A percentile compares a stretch with the other conserved stretches of the same genome.
Conservation (phyloP, 2,797 vertebrate species). For the Apogon talboti region DNA sequence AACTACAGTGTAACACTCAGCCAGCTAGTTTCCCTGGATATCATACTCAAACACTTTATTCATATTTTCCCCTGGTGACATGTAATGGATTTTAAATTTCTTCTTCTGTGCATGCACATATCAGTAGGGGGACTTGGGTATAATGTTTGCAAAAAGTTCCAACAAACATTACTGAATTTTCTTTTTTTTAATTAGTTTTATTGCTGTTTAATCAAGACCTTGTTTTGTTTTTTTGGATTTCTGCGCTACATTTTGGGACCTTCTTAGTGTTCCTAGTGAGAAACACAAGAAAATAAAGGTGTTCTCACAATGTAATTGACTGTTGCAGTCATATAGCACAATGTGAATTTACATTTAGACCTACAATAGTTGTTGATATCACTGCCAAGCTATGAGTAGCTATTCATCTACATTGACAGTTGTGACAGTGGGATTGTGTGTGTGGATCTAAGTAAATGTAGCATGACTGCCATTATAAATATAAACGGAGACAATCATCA, state of each 20-base stretch:
- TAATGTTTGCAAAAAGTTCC: conserved; percentile 10
- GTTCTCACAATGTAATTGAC: conserved; percentile 25
- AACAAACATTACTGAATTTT: conserved; percentile 16
- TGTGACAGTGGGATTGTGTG: conserved; percentile 3
- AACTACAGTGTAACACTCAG: conserved; percentile 19
- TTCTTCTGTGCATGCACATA: conserved; percentile 14
- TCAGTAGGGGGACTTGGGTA: conserved; percentile 8
- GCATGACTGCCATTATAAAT: conserved; percentile 37
- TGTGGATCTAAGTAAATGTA: background rate
- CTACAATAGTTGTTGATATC: conserved; percentile 27
- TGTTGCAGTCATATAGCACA: background rate
- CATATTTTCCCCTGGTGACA: conserved; percentile 60
- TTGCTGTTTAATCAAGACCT: conserved; percentile 32
- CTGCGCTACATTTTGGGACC: conserved; percentile 14
- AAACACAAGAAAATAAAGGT: conserved; percentile 11
- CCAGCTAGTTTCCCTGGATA: conserved; percentile 52
- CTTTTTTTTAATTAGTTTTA: conserved; percentile 11
- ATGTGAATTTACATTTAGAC: conserved; percentile 36
- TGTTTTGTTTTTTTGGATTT: background rate
- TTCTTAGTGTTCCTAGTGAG: background rate
- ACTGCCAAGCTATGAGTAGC: conserved; percentile 41
- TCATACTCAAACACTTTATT: conserved; percentile 48
- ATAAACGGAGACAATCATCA: conserved; percentile 44
- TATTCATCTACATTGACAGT: conserved; percentile 7
- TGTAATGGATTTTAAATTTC: conserved; percentile 30